Percentiles rank a stretch among this genome's conserved stretches.
phyloP scores from a whole-genome alignment of 2,797 vertebrate species.

The Alosa sapidissima region DNA sequence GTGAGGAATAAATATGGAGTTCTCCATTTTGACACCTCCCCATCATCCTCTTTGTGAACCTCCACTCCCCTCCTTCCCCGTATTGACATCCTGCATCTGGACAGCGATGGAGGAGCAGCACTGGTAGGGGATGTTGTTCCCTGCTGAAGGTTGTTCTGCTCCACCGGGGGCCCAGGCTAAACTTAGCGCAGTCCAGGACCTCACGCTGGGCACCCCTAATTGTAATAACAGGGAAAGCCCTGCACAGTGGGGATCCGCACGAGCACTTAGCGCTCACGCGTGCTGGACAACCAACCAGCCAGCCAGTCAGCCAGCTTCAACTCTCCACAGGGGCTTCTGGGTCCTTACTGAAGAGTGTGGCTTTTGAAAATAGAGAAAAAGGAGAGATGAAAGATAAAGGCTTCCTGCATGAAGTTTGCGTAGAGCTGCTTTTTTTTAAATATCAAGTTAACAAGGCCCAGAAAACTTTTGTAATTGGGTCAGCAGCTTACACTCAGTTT shows the following conservation, averaged over 20 bases:
- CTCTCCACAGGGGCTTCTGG: constrained; percentile 20
- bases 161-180: background rate
- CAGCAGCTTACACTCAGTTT: background rate
- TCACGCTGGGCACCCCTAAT: constrained; percentile 25
- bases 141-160: background rate
- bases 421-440: background rate
- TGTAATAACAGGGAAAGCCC: constrained; percentile 46
- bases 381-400: background rate
- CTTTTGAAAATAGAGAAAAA: background rate
- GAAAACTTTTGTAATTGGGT: background rate
- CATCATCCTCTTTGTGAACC: background rate
- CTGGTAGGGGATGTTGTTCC: background rate
- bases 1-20: background rate
- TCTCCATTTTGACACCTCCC: background rate
- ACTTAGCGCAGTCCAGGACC: constrained; percentile 41
- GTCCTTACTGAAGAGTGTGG: constrained; percentile 3
- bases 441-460: background rate
- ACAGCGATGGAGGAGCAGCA: background rate
- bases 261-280: background rate
- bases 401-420: background rate
- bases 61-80: background rate
- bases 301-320: background rate
- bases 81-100: background rate
- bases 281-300: background rate
- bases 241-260: constrained; percentile 38